Base-by-base conservation (phyloP, 1,140 invertebrate species). In the Piezodorus guildinii region DNA sequence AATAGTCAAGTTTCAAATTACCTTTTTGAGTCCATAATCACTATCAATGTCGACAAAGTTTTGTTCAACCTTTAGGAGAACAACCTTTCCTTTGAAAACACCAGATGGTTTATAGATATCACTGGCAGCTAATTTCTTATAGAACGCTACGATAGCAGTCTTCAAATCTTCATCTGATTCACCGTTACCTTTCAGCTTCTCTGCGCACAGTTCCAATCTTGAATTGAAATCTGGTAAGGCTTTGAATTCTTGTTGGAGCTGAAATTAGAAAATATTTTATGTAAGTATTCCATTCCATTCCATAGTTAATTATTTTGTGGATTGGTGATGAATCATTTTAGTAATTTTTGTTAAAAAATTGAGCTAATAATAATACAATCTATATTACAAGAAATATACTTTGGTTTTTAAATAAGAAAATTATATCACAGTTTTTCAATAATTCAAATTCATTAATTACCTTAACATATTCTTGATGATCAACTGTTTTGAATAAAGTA, bases 21-120 rank as follows among this genome's bases (percentile, higher is more conserved):
- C 88, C 73, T 83, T 75, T 67, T 81, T 81, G 61, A 94, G 78
- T 65, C 87, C 88, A 74, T 94, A 94, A 75, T 93, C 89, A 52
- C 85, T 78, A 56, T 82, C 83, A 49, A 89, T 69, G 66, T 80
- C 74, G 23, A 87, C 79, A 71, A 83, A 89, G 72, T 87, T 91
- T 67, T 91, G 86, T 65, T 83, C 82, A 27, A 91, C 91, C 71
- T 86, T 85, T 64, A 96, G 78, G 62, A 96, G 78, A 19, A 83
- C 83, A 19, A 93, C 80, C 49, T 79, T 76, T 49, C 87, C 88
- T 46, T 79, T 72, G 67, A 89, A 84, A 69, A 80, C 83, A 6
- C 74, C 71, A 12, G 71, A 73, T 15, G 90, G 86, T 70, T 80
- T 78, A 76, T 94, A 96, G 60, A 78, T 74, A 71, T 87, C 82